Conservation (phyloP, 1,140 invertebrate species). For the Eubasilissa regina region DNA sequence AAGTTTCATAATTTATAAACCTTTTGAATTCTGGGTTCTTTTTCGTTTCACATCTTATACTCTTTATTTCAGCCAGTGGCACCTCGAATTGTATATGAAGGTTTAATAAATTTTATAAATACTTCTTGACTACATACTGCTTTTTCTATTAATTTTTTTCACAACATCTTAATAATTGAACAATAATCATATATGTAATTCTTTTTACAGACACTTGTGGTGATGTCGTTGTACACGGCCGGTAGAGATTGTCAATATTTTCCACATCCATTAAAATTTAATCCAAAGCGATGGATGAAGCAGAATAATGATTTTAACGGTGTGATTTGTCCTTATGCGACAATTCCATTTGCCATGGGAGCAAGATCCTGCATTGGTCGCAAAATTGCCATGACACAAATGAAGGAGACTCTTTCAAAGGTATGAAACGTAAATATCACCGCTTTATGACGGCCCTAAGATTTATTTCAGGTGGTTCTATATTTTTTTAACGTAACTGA, state of each 20-base stretch:
- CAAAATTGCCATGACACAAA: slow-evolving; percentile 83
- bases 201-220: slow-evolving; percentile 78
- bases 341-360: slow-evolving; percentile 87
- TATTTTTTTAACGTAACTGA: too few relatives aligned
- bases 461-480: not conserved
- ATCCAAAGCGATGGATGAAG: slow-evolving; percentile 84
- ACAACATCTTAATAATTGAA: too few relatives aligned
- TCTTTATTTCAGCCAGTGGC: too few relatives aligned
- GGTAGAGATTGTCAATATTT: slow-evolving; percentile 82
- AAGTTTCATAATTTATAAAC: too few relatives aligned
- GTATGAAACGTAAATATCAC: slow-evolving; percentile 63
- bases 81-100: too few relatives aligned
- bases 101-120: too few relatives aligned
- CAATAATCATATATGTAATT: not conserved
- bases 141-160: too few relatives aligned
- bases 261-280: slow-evolving; percentile 77
- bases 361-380: slow-evolving; percentile 86
- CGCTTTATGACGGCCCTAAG: too few relatives aligned
- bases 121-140: too few relatives aligned
- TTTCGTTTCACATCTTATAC: too few relatives aligned
- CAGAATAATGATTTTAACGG: slow-evolving; percentile 67
- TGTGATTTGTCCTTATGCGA: slow-evolving; percentile 77
- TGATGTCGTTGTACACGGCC: slow-evolving; percentile 87
- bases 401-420: slow-evolving; percentile 77
- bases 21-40: too few relatives aligned